A percentile compares a stretch with the other conserved stretches of the same genome.
Evolutionary conservation across 2,113 vertebrate species (phyloP).

Genomic region (Labeo catla): DNA sequence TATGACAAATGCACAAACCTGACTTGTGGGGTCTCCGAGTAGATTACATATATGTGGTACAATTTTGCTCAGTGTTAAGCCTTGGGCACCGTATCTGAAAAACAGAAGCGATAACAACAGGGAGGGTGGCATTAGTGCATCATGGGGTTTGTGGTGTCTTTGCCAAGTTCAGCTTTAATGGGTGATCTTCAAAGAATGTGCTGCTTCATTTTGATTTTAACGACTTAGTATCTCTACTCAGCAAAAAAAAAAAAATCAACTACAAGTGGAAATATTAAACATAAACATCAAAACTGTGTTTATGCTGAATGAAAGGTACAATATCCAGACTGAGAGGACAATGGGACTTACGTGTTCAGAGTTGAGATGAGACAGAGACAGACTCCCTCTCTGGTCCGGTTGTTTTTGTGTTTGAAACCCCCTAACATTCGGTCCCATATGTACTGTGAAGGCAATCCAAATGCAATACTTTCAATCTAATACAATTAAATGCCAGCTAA

Average conservation of each 20-base stretch:
- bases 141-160: not conserved
- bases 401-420: slow-evolving; percentile 99
- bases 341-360: slow-evolving; percentile 85
- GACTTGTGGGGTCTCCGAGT: slow-evolving; percentile 95
- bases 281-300: not conserved
- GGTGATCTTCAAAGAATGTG: not conserved
- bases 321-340: not conserved
- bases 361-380: slow-evolving; percentile 97
- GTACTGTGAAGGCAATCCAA: slow-evolving; percentile 75
- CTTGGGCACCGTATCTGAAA: slow-evolving; percentile 93
- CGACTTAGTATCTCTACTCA: not conserved
- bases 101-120: slow-evolving; percentile 51
- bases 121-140: slow-evolving; percentile 2
- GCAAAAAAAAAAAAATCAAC: not conserved
- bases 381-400: slow-evolving; percentile 95
- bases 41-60: slow-evolving; percentile 99
- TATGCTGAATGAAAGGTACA: not conserved
- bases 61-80: slow-evolving; percentile 97
- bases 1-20: slow-evolving; percentile 77
- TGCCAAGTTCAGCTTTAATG: slow-evolving; percentile 17
- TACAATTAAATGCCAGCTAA: slow-evolving; percentile 30
- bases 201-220: not conserved
- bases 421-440: slow-evolving; percentile 97
- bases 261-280: not conserved
- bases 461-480: slow-evolving; percentile 9